Evolutionary conservation across 1,140 invertebrate genomes (phyloP), one percentile per base, ranked within the genome.

Genomic region (Calosoma granatense): DNA sequence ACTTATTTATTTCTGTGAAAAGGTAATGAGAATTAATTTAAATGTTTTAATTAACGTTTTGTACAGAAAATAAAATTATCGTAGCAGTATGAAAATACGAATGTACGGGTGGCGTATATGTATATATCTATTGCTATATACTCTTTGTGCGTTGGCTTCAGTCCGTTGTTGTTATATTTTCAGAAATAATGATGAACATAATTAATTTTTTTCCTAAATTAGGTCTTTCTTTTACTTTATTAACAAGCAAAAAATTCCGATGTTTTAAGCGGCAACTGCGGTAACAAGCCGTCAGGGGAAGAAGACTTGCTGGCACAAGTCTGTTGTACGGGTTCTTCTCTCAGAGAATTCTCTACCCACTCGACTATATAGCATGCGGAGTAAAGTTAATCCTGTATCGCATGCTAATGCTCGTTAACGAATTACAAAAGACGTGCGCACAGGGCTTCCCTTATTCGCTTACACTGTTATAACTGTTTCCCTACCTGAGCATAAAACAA

Each of bases 151-250:
- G 41, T 11, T 17, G 9, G 41, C 17, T 47, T 9, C 17, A 12
- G 6, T 47, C 3, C 17, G 41, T 47, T 47, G 6, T 47, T 47
- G 6, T 3, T 47, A 17, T 47, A 17, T 47, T 36, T 47, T 47
- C 41, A 47, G 41, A 47, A 47, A 47, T 47, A 47, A 47, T 47
- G 41, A 47, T 47, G 41, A 47, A 17, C 41, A 17, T 47, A 47
- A 47, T 47, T 47, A 47, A 47, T 47, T 47, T 47, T 47, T 47
- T 47, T 17, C 26, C 41, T 47, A 47, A 47, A 47, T 47, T 47
- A 47, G 41, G 3, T 47, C 41, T 47, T 47, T 6, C 41, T 47
- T 17, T 47, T 17, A 17, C 41, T 47, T 47, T 47, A 47, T 47
- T 47, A 47, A 47, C 41, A 47, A 47, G 41, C 41, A 47, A 47